Evolutionary conservation across 2,888 invertebrate species (phyloP), one percentile per base, ranked within the genome.

Genomic region (Tachina grossa): DNA sequence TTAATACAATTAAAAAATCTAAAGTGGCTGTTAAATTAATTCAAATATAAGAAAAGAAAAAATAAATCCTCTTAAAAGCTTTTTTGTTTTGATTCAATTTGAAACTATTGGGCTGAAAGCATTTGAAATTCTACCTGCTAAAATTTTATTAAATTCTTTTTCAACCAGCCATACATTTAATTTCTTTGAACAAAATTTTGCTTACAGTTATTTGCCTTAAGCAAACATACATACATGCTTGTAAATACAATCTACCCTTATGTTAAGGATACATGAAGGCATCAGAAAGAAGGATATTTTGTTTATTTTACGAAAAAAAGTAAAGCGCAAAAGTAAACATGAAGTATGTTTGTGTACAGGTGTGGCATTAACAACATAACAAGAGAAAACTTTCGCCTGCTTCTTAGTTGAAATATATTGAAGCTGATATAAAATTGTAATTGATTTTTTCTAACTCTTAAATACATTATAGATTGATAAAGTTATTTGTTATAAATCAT

Each of bases 401-500:
- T 19, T 55, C 31, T 43, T 31, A 41, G 39, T 19, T 66, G 47
- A 1, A 51, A 63, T 16, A 43, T 66, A 10, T 69, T 78, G 51
- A 19, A n/a, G 31, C 1, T 22, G 22, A 65, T 8, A 13, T 22
- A 31, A 51, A 31, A 59, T 51, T 41, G 51, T 61, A 19, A 39
- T 31, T 45, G 43, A 22, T 39, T n/a, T 68, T 31, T 55, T 9
- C 6, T 6, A 31, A 22, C 6, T 13, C 13, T n/a, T 39, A 13
- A 0, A 13, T 51, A 22, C 10, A 31, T 9, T 16, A 19, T 16
- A 63, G 13, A 59, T 51, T 43, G 19, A 59, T 45, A 39, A 10
- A 22, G 39, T 31, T 61, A 72, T 83, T 72, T 78, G 47, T 74
- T 51, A 74, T 49, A 77, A 78, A 78, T 83, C 59, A 78, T 45